Evolutionary conservation across 2,888 invertebrate genomes (phyloP).

Genomic region (Acanthoscelides obtectus): DNA sequence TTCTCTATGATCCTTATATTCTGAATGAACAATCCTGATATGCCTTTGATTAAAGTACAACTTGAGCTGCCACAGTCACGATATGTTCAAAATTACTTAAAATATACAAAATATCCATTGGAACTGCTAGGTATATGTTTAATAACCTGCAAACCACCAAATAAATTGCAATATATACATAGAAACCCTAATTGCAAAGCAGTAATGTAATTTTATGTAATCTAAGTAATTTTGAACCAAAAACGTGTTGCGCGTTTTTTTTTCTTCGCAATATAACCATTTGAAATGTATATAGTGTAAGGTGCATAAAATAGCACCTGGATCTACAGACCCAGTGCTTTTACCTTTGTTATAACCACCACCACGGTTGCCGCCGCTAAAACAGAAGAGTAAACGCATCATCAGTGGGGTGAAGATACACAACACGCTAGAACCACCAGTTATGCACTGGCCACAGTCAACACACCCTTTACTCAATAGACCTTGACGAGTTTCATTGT

Average conservation of each 20-base stretch:
- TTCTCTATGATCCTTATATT: no score
- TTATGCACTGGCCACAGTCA: background rate
- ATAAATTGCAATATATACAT: no score
- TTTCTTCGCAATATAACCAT: background rate
- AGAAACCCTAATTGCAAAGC: background rate
- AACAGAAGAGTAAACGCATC: slow-evolving; percentile 67
- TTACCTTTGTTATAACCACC: slow-evolving; percentile 97
- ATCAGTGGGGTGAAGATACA: slow-evolving; percentile 54
- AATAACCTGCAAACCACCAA: background rate
- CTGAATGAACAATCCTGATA: no score
- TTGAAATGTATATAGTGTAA: slow-evolving; percentile 25
- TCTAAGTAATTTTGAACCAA: background rate
- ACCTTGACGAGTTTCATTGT: background rate
- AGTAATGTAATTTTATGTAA: background rate
- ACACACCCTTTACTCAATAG: background rate
- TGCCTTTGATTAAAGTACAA: background rate
- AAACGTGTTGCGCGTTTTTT: background rate
- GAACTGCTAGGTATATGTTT: background rate
- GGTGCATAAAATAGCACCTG: slow-evolving; percentile 64
- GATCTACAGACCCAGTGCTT: slow-evolving; percentile 67
- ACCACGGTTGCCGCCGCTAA: slow-evolving; percentile 92
- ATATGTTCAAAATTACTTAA: background rate
- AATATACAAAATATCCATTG: background rate
- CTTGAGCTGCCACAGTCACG: background rate
- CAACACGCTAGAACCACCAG: background rate